Evolutionary conservation across 2,888 invertebrate species (phyloP).

Genomic region (Arge pagana): DNA sequence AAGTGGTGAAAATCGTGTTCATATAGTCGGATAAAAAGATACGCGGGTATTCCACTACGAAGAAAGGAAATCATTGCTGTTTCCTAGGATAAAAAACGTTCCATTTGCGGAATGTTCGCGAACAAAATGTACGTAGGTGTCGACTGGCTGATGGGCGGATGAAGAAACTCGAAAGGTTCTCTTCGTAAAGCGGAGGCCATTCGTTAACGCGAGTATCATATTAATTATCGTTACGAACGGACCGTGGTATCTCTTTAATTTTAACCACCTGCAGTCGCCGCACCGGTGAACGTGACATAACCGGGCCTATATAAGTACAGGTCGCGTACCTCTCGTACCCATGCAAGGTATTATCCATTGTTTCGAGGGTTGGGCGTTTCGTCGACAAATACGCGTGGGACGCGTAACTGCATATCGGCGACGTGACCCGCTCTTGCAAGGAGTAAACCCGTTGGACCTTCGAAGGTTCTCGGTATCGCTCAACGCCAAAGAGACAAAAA

Average conservation of each 20-base stretch:
- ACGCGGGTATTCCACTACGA: no score
- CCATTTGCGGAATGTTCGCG: no score
- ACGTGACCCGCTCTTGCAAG: conserved; percentile 42
- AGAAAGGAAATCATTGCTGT: no score
- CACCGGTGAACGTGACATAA: conserved; percentile 16
- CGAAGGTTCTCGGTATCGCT: not conserved
- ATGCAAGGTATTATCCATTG: conserved; percentile 29
- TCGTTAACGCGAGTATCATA: conserved; percentile 1
- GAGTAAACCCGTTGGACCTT: conserved; percentile 1
- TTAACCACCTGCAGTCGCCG: conserved; percentile 1
- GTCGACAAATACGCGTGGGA: conserved; percentile 41
- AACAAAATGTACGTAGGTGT: not conserved
- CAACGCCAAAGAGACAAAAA: not conserved
- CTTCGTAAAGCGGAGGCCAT: not conserved
- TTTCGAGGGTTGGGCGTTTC: conserved; percentile 35
- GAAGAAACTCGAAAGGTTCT: not conserved
- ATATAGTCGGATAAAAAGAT: no score
- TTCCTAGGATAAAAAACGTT: no score
- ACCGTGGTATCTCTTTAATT: not conserved
- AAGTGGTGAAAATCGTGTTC: no score
- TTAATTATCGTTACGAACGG: not conserved
- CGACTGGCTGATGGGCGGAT: not conserved
- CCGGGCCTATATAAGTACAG: conserved; percentile 2
- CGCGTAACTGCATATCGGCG: conserved; percentile 49
- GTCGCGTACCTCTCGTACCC: not conserved